phyloP scores from a whole-genome alignment of 2,113 vertebrate genomes.

The Caloenas nicobarica region DNA sequence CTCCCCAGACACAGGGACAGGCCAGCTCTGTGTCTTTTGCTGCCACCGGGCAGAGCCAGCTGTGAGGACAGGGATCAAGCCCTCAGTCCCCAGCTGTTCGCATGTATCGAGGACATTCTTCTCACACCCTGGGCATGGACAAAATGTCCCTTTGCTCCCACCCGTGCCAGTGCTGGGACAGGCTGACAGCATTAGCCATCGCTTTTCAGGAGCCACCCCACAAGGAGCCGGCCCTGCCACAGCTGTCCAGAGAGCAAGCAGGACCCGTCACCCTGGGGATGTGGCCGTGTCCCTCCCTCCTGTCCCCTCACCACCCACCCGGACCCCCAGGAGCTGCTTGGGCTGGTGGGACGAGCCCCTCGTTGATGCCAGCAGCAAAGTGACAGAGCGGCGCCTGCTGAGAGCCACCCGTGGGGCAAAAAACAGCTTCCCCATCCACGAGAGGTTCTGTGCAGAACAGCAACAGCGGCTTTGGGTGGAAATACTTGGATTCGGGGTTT shows the following conservation, averaged over 20 bases:
- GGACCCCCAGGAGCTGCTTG: rapidly evolving
- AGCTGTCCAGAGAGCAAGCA: neutral
- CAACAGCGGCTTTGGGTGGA: neutral
- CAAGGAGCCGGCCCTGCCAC: neutral
- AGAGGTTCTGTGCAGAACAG: neutral
- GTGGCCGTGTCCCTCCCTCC: neutral
- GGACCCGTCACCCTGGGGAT: rapidly evolving
- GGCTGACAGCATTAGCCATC: neutral
- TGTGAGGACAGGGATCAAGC: neutral
- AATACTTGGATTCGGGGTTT: neutral
- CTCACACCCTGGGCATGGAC: neutral
- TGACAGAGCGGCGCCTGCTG: neutral
- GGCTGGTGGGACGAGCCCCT: neutral
- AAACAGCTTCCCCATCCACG: rapidly evolving
- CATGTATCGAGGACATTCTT: neutral
- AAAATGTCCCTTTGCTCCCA: neutral
- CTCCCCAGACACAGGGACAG: neutral
- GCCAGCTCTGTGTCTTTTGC: neutral
- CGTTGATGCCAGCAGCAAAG: rapidly evolving
- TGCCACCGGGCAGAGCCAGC: neutral
- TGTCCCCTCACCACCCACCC: neutral
- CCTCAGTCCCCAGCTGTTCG: neutral
- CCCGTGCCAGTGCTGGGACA: rapidly evolving
- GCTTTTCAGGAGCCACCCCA: neutral
- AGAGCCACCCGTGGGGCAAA: neutral